Conservation (phyloP, 2,113 vertebrate species). For the Gobio gobio region DNA sequence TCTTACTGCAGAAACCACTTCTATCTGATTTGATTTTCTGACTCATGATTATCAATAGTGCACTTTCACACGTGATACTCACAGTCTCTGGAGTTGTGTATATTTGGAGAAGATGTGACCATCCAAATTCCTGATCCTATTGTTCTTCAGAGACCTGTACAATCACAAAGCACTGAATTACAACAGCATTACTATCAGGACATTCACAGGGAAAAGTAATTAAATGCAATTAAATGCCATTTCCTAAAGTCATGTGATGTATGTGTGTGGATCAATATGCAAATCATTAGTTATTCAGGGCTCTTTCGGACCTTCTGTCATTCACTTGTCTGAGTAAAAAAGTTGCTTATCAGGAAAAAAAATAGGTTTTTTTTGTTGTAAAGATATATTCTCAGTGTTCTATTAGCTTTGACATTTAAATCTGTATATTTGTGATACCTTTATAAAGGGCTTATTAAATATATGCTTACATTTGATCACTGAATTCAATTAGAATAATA, state of each 20-base stretch:
- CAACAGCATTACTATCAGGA: not conserved
- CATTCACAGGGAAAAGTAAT: no score
- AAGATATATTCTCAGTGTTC: no score
- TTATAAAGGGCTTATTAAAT: no score
- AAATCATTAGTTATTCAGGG: not conserved
- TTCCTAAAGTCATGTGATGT: not conserved
- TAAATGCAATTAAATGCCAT: not conserved
- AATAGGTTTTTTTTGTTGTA: no score
- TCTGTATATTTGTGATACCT: no score
- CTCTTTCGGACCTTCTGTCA: no score
- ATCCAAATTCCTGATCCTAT: slow-evolving; percentile 73
- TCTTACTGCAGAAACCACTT: not conserved
- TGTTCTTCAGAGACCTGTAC: slow-evolving; percentile 77
- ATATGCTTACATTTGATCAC: no score
- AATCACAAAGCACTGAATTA: not conserved
- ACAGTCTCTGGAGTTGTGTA: slow-evolving; percentile 75
- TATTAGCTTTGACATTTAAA: no score
- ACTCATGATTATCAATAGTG: not conserved
- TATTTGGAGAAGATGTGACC: slow-evolving; percentile 76
- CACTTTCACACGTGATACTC: slow-evolving; percentile 63
- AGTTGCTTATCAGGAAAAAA: no score
- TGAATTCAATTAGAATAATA: no score
- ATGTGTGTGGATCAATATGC: not conserved
- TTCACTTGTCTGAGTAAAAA: no score
- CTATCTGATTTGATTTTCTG: not conserved